Conservation (phyloP, 2,888 invertebrate species). For the Danaus chrysippus region DNA sequence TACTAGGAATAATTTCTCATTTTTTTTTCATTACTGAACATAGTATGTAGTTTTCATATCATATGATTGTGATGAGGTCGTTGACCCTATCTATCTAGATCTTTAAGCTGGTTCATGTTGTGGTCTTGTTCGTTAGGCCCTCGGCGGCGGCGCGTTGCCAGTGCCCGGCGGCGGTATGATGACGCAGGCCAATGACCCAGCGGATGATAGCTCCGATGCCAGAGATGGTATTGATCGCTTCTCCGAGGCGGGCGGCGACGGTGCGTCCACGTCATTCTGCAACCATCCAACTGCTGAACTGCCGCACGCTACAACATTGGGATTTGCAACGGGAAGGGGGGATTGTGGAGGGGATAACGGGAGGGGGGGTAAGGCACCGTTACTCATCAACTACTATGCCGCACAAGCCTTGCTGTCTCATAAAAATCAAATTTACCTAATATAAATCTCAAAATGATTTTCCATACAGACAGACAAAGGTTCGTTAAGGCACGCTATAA, state of each 20-base stretch:
- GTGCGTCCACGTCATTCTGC: constrained; percentile 77
- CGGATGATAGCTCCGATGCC: constrained; percentile 46
- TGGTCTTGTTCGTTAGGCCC: constrained; percentile 41
- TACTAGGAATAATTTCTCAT: too few species aligned
- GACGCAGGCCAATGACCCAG: constrained; percentile 27
- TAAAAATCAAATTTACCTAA: too few species aligned
- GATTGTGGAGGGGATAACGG: constrained; percentile 25
- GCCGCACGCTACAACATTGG: constrained; percentile 64
- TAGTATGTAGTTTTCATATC: too few species aligned
- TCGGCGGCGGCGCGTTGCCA: constrained; percentile 39
- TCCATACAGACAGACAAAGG: constrained; percentile 46
- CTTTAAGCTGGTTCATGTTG: constrained; percentile 41
- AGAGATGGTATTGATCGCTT: constrained; percentile 50
- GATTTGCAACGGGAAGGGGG: constrained; percentile 33
- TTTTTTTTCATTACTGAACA: too few species aligned
- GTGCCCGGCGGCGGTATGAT: constrained; percentile 42
- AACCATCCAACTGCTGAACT: constrained; percentile 72
- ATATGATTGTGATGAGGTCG: too few species aligned
- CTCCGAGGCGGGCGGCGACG: constrained; percentile 66
- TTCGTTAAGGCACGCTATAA: constrained; percentile 50
- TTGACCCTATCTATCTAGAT: constrained; percentile 1
- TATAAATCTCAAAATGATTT: neutral
- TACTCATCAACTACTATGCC: constrained; percentile 61
- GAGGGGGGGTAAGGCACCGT: constrained; percentile 51
- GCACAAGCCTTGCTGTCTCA: constrained; percentile 44